Evolutionary conservation across 2,797 vertebrate genomes (phyloP).

Genomic region (Enteromius argenteus): DNA sequence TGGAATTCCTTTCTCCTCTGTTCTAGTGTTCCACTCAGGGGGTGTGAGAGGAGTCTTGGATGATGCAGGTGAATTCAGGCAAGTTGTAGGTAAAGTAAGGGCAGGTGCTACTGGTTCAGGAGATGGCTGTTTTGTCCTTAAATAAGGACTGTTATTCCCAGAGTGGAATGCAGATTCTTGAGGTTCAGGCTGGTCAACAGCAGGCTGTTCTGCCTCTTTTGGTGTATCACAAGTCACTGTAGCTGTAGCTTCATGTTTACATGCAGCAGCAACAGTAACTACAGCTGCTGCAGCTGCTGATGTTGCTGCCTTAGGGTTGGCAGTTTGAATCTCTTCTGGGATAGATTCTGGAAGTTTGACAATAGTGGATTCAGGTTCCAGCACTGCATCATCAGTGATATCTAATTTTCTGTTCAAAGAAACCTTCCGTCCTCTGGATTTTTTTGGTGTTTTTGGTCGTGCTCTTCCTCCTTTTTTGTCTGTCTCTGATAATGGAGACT

Average conservation of each 20-base stretch:
- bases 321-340: conserved; percentile 80
- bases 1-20: conserved; percentile 85
- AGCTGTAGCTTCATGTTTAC: conserved; percentile 78
- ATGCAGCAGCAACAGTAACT: conserved; percentile 81
- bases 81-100: conserved; percentile 70
- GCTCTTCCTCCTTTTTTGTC: conserved; percentile 85
- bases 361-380: conserved; percentile 73
- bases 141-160: conserved; percentile 70
- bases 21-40: conserved; percentile 87
- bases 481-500: conserved; percentile 71
- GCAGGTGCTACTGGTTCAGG: conserved; percentile 71
- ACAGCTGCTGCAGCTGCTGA: conserved; percentile 74
- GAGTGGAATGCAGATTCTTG: conserved; percentile 85
- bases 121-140: conserved; percentile 70
- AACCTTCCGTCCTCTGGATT: conserved; percentile 83
- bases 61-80: conserved; percentile 74
- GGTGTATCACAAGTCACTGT: conserved; percentile 80
- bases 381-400: conserved; percentile 60
- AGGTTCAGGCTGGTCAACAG: conserved; percentile 83
- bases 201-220: conserved; percentile 84
- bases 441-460: conserved; percentile 83
- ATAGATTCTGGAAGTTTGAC: conserved; percentile 82
- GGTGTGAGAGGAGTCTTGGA: conserved; percentile 71
- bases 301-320: conserved; percentile 79
- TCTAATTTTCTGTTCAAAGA: conserved; percentile 80